phyloP scores from a whole-genome alignment of 2,113 vertebrate species.

The Onychostruthus taczanowskii region DNA sequence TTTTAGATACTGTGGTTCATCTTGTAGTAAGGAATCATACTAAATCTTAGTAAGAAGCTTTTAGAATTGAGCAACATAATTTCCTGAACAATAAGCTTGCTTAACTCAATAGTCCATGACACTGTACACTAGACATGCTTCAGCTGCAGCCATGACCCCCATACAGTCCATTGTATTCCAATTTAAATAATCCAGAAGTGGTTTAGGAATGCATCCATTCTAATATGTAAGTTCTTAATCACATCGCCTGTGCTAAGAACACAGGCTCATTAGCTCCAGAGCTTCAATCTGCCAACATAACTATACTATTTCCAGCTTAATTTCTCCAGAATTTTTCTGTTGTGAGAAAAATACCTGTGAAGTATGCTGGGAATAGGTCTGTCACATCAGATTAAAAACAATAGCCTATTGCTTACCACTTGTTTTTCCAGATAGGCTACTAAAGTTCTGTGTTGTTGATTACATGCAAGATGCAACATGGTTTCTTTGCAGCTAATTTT shows the following conservation, averaged over 20 bases:
- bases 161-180: not conserved
- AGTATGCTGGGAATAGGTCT: not conserved
- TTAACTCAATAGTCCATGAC: not conserved
- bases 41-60: not conserved
- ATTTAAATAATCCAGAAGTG: not conserved
- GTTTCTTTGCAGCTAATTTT: not conserved
- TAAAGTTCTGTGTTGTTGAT: not conserved
- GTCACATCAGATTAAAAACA: not conserved
- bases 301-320: not conserved
- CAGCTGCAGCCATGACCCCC: not conserved
- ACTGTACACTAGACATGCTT: not conserved
- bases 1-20: not conserved
- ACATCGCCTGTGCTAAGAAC: not conserved
- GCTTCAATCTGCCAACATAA: not conserved
- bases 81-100: not conserved
- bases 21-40: not conserved
- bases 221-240: not conserved
- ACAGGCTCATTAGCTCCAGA: not conserved
- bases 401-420: not conserved
- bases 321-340: not conserved
- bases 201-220: not conserved
- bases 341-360: not conserved
- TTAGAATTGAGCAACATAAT: not conserved
- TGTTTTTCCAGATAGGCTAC: not conserved
- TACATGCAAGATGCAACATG: not conserved